Conservation (phyloP, 2,113 vertebrate genomes). For the Leucosticte australis region DNA sequence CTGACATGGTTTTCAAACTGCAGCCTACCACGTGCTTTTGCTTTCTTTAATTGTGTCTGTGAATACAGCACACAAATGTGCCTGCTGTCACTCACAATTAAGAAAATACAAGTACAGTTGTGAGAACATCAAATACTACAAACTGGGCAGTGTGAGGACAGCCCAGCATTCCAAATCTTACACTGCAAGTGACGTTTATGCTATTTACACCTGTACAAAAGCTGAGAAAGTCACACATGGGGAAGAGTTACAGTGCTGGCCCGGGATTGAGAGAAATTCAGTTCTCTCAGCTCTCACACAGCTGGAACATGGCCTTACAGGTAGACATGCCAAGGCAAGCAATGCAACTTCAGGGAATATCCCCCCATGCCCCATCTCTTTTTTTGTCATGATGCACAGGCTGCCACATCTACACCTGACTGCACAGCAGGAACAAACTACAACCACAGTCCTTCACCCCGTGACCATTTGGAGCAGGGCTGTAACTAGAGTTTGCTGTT, state of each 20-base stretch:
- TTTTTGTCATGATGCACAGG: background rate
- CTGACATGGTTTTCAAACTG: background rate
- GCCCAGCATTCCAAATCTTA: background rate
- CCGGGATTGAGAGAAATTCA: background rate
- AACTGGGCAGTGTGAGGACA: background rate
- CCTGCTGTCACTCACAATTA: background rate
- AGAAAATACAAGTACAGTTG: background rate
- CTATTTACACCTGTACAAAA: background rate
- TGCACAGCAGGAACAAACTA: background rate
- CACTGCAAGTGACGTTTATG: fast-evolving
- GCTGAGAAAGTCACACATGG: background rate
- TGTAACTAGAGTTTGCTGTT: background rate
- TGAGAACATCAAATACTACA: background rate
- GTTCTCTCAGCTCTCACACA: background rate
- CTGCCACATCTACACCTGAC: background rate
- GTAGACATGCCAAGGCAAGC: background rate
- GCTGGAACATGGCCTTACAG: background rate
- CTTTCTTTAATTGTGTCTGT: background rate
- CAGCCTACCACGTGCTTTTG: background rate
- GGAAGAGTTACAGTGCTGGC: background rate
- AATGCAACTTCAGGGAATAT: background rate
- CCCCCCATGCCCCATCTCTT: background rate
- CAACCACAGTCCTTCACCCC: background rate
- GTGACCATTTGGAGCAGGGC: background rate
- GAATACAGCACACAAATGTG: background rate